These are phyloP conservation scores for Onthophagus sagittarius DNA, from an alignment of 2,888 invertebrate species.

Conservation along the genomic window DNA sequence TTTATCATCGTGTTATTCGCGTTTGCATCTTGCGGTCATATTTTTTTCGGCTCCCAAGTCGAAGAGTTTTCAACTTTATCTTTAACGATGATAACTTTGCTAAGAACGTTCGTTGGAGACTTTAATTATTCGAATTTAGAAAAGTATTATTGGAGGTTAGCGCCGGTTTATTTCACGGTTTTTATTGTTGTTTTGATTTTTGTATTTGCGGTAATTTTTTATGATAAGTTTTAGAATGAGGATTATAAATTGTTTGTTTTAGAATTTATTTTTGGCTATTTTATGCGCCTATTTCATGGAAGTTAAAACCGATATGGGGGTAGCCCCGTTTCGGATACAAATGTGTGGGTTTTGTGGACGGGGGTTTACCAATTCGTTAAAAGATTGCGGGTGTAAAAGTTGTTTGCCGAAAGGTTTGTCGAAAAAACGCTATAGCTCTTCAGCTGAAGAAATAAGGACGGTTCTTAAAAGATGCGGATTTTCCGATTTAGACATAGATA, in stretches of 20 bases:
- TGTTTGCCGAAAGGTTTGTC: conserved; percentile 27
- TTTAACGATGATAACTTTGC: conserved; percentile 61
- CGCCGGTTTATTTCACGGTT: conserved; percentile 69
- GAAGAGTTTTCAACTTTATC: conserved; percentile 60
- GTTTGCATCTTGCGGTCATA: conserved; percentile 69
- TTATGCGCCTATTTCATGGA: conserved; percentile 74
- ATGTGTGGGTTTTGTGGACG: conserved; percentile 58
- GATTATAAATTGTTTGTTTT: conserved; percentile 20
- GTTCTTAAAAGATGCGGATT: conserved; percentile 55
- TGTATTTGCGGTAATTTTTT: conserved; percentile 58
- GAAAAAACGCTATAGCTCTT: conserved; percentile 36
- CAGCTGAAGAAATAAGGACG: conserved; percentile 39
- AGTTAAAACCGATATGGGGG: conserved; percentile 65
- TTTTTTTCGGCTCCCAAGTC: conserved; percentile 64
- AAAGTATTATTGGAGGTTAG: conserved; percentile 62
- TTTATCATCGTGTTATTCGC: conserved; percentile 74
- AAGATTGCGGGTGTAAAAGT: conserved; percentile 41
- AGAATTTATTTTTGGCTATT: conserved; percentile 79
- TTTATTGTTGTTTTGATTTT: conserved; percentile 78
- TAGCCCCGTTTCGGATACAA: conserved; percentile 50
- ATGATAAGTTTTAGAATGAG: neutral
- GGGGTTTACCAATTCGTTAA: conserved; percentile 53
- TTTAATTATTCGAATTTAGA: conserved; percentile 68
- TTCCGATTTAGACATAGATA: conserved; percentile 62
- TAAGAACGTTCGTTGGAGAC: conserved; percentile 72